Conservation (phyloP, 1,140 invertebrate species). For the Himalopsyche phryganea region DNA sequence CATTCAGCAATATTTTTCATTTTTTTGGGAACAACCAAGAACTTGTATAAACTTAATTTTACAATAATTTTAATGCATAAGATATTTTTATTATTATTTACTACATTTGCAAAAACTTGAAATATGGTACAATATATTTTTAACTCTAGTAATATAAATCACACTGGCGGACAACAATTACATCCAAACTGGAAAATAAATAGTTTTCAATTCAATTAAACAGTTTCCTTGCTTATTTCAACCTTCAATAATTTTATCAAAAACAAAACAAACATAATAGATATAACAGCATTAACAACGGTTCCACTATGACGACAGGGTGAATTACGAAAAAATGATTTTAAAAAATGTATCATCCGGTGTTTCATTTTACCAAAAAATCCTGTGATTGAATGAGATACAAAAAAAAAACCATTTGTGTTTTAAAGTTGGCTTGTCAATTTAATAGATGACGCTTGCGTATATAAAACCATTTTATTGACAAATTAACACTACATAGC, state of each 20-base stretch:
- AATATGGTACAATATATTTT: constrained; percentile 14
- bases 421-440: background rate
- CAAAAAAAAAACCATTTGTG: background rate
- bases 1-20: too few relatives aligned
- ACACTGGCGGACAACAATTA: constrained; percentile 9
- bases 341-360: background rate
- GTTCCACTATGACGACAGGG: background rate
- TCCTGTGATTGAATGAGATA: background rate
- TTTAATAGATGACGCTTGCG: background rate
- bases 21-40: background rate
- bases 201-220: background rate
- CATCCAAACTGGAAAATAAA: constrained; percentile 11
- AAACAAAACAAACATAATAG: constrained; percentile 20
- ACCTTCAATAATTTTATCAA: constrained; percentile 12
- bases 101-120: constrained; percentile 21
- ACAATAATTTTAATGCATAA: background rate
- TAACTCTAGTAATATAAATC: constrained; percentile 1
- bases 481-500: background rate
- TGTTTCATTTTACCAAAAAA: background rate
- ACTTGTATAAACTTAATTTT: constrained; percentile 13
- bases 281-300: constrained; percentile 25
- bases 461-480: background rate
- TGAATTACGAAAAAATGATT: constrained; percentile 11
- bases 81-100: constrained; percentile 1
- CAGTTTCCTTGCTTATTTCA: background rate